Conservation (phyloP, 2,797 vertebrate genomes). For the Epinephelus malabaricus region DNA sequence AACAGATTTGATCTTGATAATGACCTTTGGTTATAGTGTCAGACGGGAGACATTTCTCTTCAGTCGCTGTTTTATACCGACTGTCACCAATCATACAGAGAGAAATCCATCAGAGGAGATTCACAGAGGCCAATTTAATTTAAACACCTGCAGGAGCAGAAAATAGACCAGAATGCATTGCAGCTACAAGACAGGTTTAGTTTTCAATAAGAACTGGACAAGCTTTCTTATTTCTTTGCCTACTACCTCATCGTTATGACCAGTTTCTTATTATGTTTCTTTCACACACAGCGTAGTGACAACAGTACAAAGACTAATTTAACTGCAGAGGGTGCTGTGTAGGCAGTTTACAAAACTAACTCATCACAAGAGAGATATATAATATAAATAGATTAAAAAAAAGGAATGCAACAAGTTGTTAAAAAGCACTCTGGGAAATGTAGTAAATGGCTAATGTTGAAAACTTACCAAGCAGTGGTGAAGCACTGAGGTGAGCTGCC, state of each 20-base stretch:
- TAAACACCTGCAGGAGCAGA: not conserved
- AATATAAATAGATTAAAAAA: not conserved
- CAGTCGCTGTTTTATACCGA: not conserved
- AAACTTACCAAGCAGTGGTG: not conserved
- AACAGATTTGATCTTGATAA: not conserved
- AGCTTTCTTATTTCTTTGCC: not conserved
- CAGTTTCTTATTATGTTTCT: not conserved
- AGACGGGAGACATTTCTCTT: not conserved
- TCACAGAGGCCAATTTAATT: not conserved
- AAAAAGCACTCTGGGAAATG: not conserved
- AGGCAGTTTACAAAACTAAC: too few relatives aligned
- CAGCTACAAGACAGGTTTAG: not conserved
- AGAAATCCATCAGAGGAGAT: not conserved
- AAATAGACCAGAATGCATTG: slow-evolving; percentile 17
- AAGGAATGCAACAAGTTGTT: not conserved
- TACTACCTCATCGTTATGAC: slow-evolving; percentile 12
- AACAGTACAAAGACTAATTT: not conserved
- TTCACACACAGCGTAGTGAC: not conserved
- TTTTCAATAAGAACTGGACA: not conserved
- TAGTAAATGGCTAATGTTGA: not conserved
- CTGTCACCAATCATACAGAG: not conserved
- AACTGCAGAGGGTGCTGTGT: too few relatives aligned
- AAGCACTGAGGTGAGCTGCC: too few relatives aligned
- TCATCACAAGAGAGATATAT: too few relatives aligned
- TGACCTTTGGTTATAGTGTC: not conserved